Evolutionary conservation across 2,888 invertebrate species (phyloP), one percentile per base, ranked within the genome.

Genomic region (Sminthurides aquaticus): DNA sequence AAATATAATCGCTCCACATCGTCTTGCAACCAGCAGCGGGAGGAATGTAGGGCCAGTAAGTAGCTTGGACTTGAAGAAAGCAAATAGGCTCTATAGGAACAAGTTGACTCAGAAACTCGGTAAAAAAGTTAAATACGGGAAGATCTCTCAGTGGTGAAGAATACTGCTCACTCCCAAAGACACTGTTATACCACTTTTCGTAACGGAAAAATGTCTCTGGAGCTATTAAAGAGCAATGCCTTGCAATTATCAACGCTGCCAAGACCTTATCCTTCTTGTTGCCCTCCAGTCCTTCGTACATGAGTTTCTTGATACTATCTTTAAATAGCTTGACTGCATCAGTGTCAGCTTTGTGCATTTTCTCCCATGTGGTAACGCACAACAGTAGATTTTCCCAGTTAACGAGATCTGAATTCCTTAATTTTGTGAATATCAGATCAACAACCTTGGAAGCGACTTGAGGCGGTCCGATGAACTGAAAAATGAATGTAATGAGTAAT

Each of bases 11-110:
- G 48, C 49, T 67, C 71, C 73, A 74, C 15, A 67, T 27, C 5
- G 52, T 63, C 49, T 67, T 56, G 54, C 68, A 67, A 22, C 72
- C 72, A 1, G 57, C 29, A 5, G 72, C 55, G 22, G 25, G 24
- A 8, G 73, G 74, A 59, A 73, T 62, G 57, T 63, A 69, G 2
- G 74, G 74, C 65, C 69, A 64, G 55, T 66, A 69, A 2, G 70
- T 68, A 3, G 69, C 67, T 27, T 74, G 74, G 34, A 70, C 67
- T 66, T 67, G 70, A 22, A 74, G 69, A 58, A 74, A 74, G 60
- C 71, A 68, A 20, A 66, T 63, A 20, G 74, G 74, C 56, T 74
- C 74, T 57, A 62, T 52, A 1, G 69, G 69, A 58, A 72, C 29
- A 69, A 67, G 71, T 29, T 66, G 18, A 1, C 68, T 68, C 8